Base-by-base conservation (phyloP, 2,797 vertebrate genomes). In the Sebastes vulpes region DNA sequence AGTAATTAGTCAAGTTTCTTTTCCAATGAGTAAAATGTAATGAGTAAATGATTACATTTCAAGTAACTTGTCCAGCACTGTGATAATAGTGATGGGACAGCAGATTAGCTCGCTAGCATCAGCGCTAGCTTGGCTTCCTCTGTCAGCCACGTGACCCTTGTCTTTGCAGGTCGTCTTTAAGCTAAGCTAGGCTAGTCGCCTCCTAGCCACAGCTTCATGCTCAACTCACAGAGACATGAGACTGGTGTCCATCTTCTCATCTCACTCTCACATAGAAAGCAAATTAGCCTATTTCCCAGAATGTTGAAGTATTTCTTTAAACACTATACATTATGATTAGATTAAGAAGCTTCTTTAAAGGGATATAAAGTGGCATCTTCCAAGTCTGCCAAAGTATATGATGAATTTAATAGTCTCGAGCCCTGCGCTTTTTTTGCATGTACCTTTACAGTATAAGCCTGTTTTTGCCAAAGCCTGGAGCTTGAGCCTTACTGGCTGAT, bases 361-460 rank as follows among this genome's bases (percentile, higher is more conserved):
- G 28, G 64, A 66, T 50, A 64, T 65, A 58, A 84, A 84, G 73
- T 74, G 59, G 75, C 83, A 83, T 82, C 70, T 67, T 84, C 70
- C 54, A 76, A 53, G 71, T 82, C 77, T 9, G 75, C 83, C 83
- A 70, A 82, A 84, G 42, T 31, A 70, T 69, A 61, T 57, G 64
- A 76, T 48, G 16, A 80, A 60, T 79, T 77, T 70, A 84, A 58
- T 66, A 69, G 53, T 84, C 21, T 84, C 60, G 25, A 79, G 77
- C 71, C 81, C 59, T 77, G 64, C 54, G 53, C 75, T 90, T 87
- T 84, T 42, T 42, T 63, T 63, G 96, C 95, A 95, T 96, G 95
- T 75, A 87, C 82, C 83, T 91, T 87, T 88, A 83, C 81, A 86
- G 68, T 85, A 87, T 90, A 84, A 88, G 85, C 89, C 87, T 85